These are phyloP conservation scores for Mustelus asterias DNA, from an alignment of 2,113 vertebrate genomes.

Conservation along the genomic window DNA sequence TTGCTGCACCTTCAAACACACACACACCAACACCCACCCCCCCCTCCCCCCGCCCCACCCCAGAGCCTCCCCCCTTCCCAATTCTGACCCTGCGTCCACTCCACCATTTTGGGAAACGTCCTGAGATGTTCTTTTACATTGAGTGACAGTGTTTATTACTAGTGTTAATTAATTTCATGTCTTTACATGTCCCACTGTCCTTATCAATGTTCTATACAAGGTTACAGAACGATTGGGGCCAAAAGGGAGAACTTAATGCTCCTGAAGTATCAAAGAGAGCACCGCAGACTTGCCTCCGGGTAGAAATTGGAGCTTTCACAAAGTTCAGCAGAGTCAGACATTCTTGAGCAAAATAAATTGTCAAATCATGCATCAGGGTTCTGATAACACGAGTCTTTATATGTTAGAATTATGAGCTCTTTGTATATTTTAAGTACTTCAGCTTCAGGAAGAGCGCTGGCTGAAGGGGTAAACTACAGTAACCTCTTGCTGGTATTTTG, in stretches of 20 bases:
- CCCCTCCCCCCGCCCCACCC: no score
- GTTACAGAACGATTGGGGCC: neutral
- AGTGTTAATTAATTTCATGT: neutral
- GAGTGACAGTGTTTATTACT: neutral
- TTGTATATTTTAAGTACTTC: neutral
- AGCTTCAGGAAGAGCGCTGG: neutral
- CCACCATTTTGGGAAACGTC: neutral
- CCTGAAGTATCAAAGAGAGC: neutral
- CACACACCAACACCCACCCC: no score
- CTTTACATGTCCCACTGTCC: neutral
- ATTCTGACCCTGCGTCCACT: neutral
- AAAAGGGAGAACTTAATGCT: neutral
- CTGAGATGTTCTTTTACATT: neutral
- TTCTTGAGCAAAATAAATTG: neutral
- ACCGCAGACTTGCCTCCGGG: neutral
- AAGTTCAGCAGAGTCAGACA: neutral
- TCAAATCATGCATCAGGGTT: neutral
- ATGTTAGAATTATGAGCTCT: neutral
- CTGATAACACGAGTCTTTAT: neutral
- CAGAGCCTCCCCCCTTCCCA: neutral
- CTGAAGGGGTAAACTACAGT: neutral
- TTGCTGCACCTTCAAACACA: neutral
- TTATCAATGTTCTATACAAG: neutral
- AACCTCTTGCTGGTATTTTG: neutral
- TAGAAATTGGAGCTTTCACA: neutral